phyloP scores from a whole-genome alignment of 2,113 vertebrate species.

The Aplodontia rufa region DNA sequence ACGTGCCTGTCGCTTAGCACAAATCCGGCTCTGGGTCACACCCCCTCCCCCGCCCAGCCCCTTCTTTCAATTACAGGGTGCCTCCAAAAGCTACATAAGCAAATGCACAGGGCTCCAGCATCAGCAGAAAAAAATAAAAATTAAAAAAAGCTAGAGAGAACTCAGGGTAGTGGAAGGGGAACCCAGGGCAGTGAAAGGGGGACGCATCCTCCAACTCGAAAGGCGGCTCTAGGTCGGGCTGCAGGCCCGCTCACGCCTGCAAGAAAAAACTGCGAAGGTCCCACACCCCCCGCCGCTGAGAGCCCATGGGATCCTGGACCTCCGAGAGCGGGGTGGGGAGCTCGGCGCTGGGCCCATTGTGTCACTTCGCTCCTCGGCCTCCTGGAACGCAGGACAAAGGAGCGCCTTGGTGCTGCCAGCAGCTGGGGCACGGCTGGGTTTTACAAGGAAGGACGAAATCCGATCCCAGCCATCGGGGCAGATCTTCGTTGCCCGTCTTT shows the following conservation, averaged over 20 bases:
- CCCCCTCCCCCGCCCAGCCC: too few relatives aligned
- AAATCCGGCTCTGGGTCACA: too few relatives aligned
- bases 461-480: not conserved
- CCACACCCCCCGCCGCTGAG: conserved; percentile 31
- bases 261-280: conserved; percentile 54
- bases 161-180: not conserved
- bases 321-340: fast-evolving
- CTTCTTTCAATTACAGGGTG: not conserved
- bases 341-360: not conserved
- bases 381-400: conserved; percentile 35
- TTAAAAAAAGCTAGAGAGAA: not conserved
- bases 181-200: not conserved
- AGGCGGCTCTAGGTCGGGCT: not conserved
- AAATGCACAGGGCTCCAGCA: conserved; percentile 9
- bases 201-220: not conserved
- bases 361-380: not conserved
- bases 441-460: conserved; percentile 50
- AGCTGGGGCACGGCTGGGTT: conserved; percentile 3
- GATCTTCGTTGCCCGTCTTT: not conserved
- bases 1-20: conserved; percentile 51
- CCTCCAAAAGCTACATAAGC: not conserved
- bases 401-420: conserved; percentile 33
- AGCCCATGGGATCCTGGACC: not conserved
- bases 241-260: conserved; percentile 13
- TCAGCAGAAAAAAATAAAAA: conserved; percentile 63